Conservation (phyloP, 2,113 vertebrate genomes). For the Sceloporus tristichus region DNA sequence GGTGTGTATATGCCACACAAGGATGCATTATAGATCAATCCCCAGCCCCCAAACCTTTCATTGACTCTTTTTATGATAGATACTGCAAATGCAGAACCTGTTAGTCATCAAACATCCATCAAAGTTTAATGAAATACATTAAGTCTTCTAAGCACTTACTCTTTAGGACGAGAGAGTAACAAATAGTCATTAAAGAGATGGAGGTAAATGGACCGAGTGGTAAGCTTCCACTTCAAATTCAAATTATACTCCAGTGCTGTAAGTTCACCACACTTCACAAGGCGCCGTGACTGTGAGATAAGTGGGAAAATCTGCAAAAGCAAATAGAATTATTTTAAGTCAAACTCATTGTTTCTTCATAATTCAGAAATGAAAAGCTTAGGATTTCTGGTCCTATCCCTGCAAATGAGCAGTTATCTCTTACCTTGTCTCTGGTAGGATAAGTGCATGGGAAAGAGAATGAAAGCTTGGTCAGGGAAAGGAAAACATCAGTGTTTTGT, state of each 20-base stretch:
- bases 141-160: constrained; percentile 78
- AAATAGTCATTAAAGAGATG: constrained; percentile 97
- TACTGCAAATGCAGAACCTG: background rate
- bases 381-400: background rate
- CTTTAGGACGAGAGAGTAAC: constrained; percentile 90
- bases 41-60: background rate
- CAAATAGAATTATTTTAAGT: background rate
- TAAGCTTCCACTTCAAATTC: constrained; percentile 82
- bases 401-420: background rate
- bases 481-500: too few relatives aligned
- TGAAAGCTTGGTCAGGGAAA: too few relatives aligned
- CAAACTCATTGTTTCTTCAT: background rate
- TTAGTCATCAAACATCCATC: background rate
- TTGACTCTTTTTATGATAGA: background rate
- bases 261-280: constrained; percentile 90
- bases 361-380: background rate
- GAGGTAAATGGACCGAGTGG: constrained; percentile 85
- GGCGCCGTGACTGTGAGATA: constrained; percentile 92
- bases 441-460: too few relatives aligned
- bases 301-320: constrained; percentile 91
- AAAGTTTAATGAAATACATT: background rate
- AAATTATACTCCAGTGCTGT: constrained; percentile 83
- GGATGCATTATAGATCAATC: background rate
- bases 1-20: background rate
- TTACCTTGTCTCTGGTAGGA: background rate